These are phyloP conservation scores for Scyliorhinus canicula DNA, from an alignment of 2,797 vertebrate species.

Conservation along the genomic window DNA sequence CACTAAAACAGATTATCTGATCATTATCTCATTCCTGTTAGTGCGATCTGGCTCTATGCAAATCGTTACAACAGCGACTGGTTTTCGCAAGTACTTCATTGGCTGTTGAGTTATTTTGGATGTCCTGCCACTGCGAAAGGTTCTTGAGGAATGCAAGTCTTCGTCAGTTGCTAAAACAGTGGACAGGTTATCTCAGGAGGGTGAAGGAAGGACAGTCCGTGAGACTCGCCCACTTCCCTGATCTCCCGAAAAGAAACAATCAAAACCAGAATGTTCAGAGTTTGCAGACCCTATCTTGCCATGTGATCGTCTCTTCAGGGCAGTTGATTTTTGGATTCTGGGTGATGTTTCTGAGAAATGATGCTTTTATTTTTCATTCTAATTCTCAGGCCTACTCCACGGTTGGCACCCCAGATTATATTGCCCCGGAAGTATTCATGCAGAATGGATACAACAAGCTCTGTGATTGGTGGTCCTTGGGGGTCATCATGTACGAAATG, in stretches of 20 bases:
- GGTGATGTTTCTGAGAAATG: background rate
- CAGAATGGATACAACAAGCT: constrained; percentile 96
- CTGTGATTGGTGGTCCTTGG: constrained; percentile 96
- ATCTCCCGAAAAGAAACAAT: background rate
- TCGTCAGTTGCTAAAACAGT: background rate
- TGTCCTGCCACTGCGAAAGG: background rate
- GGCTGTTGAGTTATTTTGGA: background rate
- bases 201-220: background rate
- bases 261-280: background rate
- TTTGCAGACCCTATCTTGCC: background rate
- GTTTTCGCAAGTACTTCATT: background rate
- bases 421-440: constrained; percentile 92
- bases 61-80: background rate
- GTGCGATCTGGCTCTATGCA: background rate
- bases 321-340: background rate
- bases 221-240: background rate
- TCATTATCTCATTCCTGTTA: background rate
- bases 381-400: constrained; percentile 81
- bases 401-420: constrained; percentile 91
- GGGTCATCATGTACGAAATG: constrained; percentile 98
- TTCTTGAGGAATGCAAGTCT: background rate
- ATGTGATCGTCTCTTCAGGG: no score
- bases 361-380: background rate
- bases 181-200: background rate
- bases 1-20: background rate